Evolutionary conservation across 2,113 vertebrate genomes (phyloP), one percentile per base, ranked within the genome.

Genomic region (Dromas ardeola): DNA sequence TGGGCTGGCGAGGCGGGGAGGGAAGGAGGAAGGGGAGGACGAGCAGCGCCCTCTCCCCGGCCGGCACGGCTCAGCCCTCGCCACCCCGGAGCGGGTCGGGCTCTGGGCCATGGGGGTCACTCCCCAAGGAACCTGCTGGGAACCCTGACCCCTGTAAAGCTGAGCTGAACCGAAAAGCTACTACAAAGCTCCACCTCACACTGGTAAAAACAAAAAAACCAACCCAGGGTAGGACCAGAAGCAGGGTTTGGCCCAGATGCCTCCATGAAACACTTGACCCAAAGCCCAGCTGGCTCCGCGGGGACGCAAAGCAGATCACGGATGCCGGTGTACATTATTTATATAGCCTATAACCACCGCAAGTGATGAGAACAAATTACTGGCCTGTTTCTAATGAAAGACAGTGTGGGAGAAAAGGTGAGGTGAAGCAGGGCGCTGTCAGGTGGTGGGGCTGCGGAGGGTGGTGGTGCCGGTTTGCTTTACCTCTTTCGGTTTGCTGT

Each of bases 21-120:
- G 7, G n/a, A 34, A 13, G 42, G 25, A 20, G 32, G 50, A 53
- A 20, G 40, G 16, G 29, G 17, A 42, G 23, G 36, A 15, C 27
- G 66, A 87, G 47, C 13, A 1, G 47, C 5, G 7, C 3, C 22
- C 47, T 23, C 5, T 2, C n/a, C 26, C 52, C 1, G 2, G 34
- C 49, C 9, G 5, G 30, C 40, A 23, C 15, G 61, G 29, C 67
- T 72, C n/a, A 27, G 45, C 29, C 15, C 61, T 58, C 21, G 52
- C 23, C 12, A 7, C 11, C 69, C 29, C 3, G 0, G 36, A 3
- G 43, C 5, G 2, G 36, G 16, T 10, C 0, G 0, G 13, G 17
- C 67, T 23, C 11, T 21, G 50, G 19, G 18, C 69, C 21, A 0
- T 2, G 50, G 27, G 52, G 3, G 2, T 47, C 43, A 11, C 29